Evolutionary conservation across 2,888 invertebrate genomes (phyloP), one percentile per base, ranked within the genome.

Genomic region (Polylopha cassiicola): DNA sequence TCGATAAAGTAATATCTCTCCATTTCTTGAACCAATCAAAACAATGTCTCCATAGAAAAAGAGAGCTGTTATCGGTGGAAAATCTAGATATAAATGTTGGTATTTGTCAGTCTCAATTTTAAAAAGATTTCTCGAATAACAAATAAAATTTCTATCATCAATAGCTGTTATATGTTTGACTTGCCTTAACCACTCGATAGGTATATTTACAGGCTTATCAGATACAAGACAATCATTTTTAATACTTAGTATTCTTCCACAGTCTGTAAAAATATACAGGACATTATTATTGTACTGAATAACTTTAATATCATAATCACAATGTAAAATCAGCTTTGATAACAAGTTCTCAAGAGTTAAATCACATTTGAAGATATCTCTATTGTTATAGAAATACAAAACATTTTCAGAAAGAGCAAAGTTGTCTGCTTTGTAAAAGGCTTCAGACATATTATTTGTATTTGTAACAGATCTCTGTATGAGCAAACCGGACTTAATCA

Each of bases 21-120:
- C 73, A 3, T 53, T 44, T 22, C 46, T 65, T 2, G 79, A 73
- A 0, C 70, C 81, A 34, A 81, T 68, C 18, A 82, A 39, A 5
- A 78, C 68, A 24, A 73, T 53, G 29, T 80, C 76, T 5, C 70
- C 72, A 47, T 82, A 81, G 47, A 78, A 81, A 51, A 78, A 81
- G 37, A 79, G 45, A 0, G 81, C 72, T 4, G 77, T 76, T 33
- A 82, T 72, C 1, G 66, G 61, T 9, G 74, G 75, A 46, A 80
- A 80, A 24, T 82, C 80, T 34, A 80, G 50, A 48, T 80, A 82
- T 28, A 79, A 52, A 55, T 76, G 77, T 20, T 61, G 53, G 18
- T 70, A 67, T 23, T 62, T 58, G 11, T 77, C 72, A 0, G 76
- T 77, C 53, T 78, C 73, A 17, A 82, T 71, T 58, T 73, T 72